These are phyloP conservation scores for Patiria miniata DNA, from an alignment of 35 echinoderm and acorn worm genomes.

Conservation along the genomic window DNA sequence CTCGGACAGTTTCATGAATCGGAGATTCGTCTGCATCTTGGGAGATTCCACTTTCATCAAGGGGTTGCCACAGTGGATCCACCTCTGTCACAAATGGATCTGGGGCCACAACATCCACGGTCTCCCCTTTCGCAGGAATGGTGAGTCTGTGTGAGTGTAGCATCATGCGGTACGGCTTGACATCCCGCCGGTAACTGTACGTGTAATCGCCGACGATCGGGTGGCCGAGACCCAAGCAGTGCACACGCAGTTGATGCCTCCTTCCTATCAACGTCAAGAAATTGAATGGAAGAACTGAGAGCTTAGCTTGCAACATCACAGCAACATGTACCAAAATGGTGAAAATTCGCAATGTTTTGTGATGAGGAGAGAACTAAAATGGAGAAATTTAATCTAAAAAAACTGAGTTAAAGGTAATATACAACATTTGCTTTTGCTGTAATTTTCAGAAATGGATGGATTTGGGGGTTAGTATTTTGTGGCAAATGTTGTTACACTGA, in stretches of 20 bases:
- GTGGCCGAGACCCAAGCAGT: conserved; percentile 79
- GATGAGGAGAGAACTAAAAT: too few relatives aligned
- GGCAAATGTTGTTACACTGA: too few relatives aligned
- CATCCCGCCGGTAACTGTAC: conserved; percentile 84
- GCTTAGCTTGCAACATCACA: background rate
- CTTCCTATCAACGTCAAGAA: conserved; percentile 48
- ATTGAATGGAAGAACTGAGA: too few relatives aligned
- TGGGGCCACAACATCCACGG: conserved; percentile 66
- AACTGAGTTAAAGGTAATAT: too few relatives aligned
- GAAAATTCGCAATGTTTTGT: too few relatives aligned
- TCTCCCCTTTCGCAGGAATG: conserved; percentile 65
- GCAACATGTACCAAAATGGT: background rate
- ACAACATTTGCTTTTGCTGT: too few relatives aligned
- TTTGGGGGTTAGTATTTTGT: too few relatives aligned
- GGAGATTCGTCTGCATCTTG: too few relatives aligned
- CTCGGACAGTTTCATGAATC: too few relatives aligned
- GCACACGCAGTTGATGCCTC: conserved; percentile 87
- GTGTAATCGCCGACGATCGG: conserved; percentile 95
- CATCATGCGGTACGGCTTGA: conserved; percentile 96
- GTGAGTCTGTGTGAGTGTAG: conserved; percentile 74
- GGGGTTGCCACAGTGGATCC: conserved; percentile 76
- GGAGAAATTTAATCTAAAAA: too few relatives aligned
- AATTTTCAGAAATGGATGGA: too few relatives aligned
- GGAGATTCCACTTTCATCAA: background rate
- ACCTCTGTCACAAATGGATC: conserved; percentile 74